These are phyloP conservation scores for Ovis canadensis DNA, from an alignment of 2,113 vertebrate genomes.

Conservation along the genomic window DNA sequence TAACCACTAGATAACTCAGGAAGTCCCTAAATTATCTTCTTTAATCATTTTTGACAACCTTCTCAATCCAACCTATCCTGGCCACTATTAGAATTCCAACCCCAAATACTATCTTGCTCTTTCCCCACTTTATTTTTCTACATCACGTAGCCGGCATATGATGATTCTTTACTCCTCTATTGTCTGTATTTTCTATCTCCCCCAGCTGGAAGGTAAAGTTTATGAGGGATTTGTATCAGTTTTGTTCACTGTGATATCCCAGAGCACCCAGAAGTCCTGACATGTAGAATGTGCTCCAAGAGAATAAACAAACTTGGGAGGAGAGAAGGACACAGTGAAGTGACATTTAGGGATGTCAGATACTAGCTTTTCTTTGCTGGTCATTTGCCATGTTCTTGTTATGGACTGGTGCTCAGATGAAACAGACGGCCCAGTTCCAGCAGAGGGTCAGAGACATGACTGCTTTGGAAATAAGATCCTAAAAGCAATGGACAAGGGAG, in stretches of 20 bases:
- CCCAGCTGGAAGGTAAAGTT: neutral
- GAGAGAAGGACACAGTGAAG: neutral
- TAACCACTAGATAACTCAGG: neutral
- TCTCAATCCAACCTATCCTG: neutral
- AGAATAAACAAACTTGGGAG: neutral
- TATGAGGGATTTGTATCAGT: neutral
- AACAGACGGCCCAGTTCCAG: neutral
- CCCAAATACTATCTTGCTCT: neutral
- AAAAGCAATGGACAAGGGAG: neutral
- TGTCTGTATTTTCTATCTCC: neutral
- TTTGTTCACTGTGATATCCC: neutral
- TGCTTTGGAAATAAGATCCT: slow-evolving; percentile 5
- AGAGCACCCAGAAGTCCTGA: neutral
- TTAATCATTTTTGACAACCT: neutral
- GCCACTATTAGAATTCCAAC: neutral
- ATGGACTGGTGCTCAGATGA: neutral
- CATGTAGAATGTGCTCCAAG: neutral
- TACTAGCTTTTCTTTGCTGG: neutral
- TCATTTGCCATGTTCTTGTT: slow-evolving; percentile 14
- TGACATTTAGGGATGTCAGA: neutral
- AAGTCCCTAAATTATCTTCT: neutral
- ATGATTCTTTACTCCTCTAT: neutral
- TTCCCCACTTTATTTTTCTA: neutral
- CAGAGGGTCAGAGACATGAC: neutral
- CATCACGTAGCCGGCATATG: neutral